Evolutionary conservation across 2,888 invertebrate species (phyloP), one percentile per base, ranked within the genome.

Genomic region (Calliphora vomitoria): DNA sequence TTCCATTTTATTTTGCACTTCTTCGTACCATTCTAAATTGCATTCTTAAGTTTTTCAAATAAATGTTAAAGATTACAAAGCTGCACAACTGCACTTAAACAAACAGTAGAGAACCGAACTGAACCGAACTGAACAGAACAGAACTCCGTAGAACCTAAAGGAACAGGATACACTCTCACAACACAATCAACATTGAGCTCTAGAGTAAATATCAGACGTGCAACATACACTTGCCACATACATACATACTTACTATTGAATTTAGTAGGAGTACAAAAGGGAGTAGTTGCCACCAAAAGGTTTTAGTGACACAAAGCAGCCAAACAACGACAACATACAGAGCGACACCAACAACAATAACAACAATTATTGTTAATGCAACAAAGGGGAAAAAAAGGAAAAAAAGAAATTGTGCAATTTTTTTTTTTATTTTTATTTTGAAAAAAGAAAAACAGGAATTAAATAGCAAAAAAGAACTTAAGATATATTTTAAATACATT

Each of bases 1-100:
- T 38, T 60, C 41, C 15, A 11, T 38, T 44, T 64, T 50, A 5
- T 68, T 25, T 8, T 25, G 13, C 41, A 60, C 44, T 53, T 74
- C 68, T 60, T 35, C 44, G 44, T 78, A 13, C 66, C 25, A 66
- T 44, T 72, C 79, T 75, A 75, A 85, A 85, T 76, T 85, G 69
- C 79, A 80, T 82, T 88, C 82, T 88, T 60, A 74, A 87, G 81
- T 82, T 79, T 38, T 82, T 83, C 41, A 81, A 87, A 84, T 82
- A 69, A 75, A 86, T 83, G 64, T 78, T 82, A 80, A 86, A 83
- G 75, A 80, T 82, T 87, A 87, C 60, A 83, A 72, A 78, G 64
- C 78, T 66, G 50, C 75, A 60, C 20, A n/a, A 11, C 60, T 82
- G 47, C 84, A 81, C 53, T 87, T 84, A 68, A 76, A 18, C 25